Conservation (phyloP, 1,140 invertebrate genomes). For the Drosophila ananassae region DNA sequence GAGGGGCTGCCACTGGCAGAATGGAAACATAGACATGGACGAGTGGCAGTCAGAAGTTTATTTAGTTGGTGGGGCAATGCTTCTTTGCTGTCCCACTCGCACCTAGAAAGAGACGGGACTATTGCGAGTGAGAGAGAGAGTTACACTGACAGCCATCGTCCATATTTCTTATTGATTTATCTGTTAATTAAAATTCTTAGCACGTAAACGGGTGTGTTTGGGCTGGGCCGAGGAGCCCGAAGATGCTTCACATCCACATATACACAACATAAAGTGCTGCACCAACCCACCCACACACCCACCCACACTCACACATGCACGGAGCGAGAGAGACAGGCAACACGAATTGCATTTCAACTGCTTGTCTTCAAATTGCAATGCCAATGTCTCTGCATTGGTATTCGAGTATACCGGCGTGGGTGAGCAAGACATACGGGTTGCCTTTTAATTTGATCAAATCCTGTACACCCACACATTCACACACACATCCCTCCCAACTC, state of each 20-base stretch:
- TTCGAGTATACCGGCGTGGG: slow-evolving; percentile 9
- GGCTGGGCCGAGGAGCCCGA: slow-evolving; percentile 26
- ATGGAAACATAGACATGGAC: slow-evolving; percentile 43
- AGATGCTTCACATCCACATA: slow-evolving; percentile 31
- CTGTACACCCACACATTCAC: neutral
- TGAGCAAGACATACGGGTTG: slow-evolving; percentile 57
- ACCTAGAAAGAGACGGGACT: slow-evolving; percentile 12
- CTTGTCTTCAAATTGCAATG: slow-evolving; percentile 77
- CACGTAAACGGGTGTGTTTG: slow-evolving; percentile 71
- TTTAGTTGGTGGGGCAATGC: slow-evolving; percentile 67
- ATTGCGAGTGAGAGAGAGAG: slow-evolving; percentile 22
- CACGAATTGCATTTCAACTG: slow-evolving; percentile 78
- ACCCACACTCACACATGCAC: slow-evolving; percentile 8
- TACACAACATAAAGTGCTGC: slow-evolving; percentile 33
- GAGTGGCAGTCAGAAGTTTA: slow-evolving; percentile 68
- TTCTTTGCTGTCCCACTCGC: slow-evolving; percentile 28
- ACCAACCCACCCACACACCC: slow-evolving; percentile 10
- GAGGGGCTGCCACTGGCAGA: slow-evolving; percentile 1
- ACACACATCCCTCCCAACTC: neutral
- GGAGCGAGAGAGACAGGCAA: slow-evolving; percentile 49
- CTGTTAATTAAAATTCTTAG: slow-evolving; percentile 83
- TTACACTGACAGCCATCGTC: slow-evolving; percentile 77
- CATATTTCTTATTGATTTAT: slow-evolving; percentile 83
- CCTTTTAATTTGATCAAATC: slow-evolving; percentile 79
- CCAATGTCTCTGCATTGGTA: slow-evolving; percentile 55